Percentiles rank a stretch among this genome's conserved stretches.
phyloP scores from a whole-genome alignment of 2,888 invertebrate genomes.

The Hypolimnas misippus region DNA sequence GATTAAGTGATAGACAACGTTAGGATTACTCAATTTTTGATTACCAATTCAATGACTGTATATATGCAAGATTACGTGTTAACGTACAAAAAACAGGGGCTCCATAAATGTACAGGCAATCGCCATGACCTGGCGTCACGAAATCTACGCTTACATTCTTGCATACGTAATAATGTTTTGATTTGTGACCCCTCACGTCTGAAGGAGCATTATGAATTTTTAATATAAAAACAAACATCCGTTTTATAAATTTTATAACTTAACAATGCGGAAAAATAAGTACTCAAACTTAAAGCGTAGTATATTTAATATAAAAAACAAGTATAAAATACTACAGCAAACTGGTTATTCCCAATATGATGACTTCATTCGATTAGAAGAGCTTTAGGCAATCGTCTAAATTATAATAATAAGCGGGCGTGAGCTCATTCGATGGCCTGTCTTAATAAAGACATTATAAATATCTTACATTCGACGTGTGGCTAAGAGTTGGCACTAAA shows the following conservation, averaged over 20 bases:
- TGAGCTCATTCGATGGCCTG: conserved; percentile 72
- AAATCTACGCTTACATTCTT: conserved; percentile 77
- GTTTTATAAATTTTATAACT: neutral
- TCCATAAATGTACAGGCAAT: conserved; percentile 59
- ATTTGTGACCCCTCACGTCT: conserved; percentile 67
- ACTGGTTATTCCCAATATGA: conserved; percentile 60
- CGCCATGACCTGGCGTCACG: conserved; percentile 73
- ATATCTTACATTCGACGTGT: conserved; percentile 76
- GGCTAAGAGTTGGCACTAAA: conserved; percentile 66
- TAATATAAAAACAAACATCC: neutral
- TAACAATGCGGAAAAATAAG: neutral
- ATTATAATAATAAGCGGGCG: conserved; percentile 84
- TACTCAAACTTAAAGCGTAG: neutral
- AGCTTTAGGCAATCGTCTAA: conserved; percentile 82
- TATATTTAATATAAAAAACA: conserved; percentile 15
- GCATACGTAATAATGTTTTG: conserved; percentile 74
- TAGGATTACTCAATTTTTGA: neutral
- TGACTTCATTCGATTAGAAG: conserved; percentile 77
- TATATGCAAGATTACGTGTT: conserved; percentile 53
- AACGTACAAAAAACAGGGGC: conserved; percentile 64
- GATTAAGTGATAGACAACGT: neutral
- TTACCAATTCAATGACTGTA: neutral
- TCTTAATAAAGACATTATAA: conserved; percentile 83
- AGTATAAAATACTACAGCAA: conserved; percentile 24
- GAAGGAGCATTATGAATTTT: conserved; percentile 40